phyloP scores from a whole-genome alignment of 2,797 vertebrate species.

The Hyperoplus lanceolatus region DNA sequence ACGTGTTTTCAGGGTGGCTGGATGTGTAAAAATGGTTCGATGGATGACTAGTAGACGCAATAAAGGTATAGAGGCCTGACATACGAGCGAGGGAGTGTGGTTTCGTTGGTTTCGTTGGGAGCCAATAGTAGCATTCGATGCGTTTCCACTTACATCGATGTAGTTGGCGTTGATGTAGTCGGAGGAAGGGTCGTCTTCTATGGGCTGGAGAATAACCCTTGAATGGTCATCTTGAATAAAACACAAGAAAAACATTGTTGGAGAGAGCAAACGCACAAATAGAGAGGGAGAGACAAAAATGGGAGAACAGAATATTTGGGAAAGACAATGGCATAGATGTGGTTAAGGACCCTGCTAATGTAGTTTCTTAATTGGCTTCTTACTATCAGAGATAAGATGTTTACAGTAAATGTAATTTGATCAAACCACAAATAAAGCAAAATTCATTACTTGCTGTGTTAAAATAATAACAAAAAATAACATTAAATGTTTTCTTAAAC shows the following conservation, averaged over 20 bases:
- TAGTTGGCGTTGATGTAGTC: conserved; percentile 99
- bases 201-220: conserved; percentile 98
- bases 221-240: conserved; percentile 94
- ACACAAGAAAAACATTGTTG: conserved; percentile 12
- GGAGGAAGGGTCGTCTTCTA: conserved; percentile 98
- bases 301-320: not conserved
- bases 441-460: not conserved
- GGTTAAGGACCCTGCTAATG: not conserved
- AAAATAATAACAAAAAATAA: not conserved
- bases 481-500: not conserved
- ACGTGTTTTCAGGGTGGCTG: conserved; percentile 39
- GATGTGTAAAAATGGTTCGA: conserved; percentile 60
- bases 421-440: not conserved
- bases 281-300: not conserved
- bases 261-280: conserved; percentile 6
- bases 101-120: conserved; percentile 88
- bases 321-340: not conserved
- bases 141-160: conserved; percentile 98
- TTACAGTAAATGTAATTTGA: not conserved
- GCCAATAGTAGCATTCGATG: conserved; percentile 88
- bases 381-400: not conserved
- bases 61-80: conserved; percentile 90
- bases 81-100: conserved; percentile 89
- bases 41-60: conserved; percentile 81
- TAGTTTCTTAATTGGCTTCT: not conserved